phyloP scores from a whole-genome alignment of 2,888 invertebrate species.

The Acleris holmiana region DNA sequence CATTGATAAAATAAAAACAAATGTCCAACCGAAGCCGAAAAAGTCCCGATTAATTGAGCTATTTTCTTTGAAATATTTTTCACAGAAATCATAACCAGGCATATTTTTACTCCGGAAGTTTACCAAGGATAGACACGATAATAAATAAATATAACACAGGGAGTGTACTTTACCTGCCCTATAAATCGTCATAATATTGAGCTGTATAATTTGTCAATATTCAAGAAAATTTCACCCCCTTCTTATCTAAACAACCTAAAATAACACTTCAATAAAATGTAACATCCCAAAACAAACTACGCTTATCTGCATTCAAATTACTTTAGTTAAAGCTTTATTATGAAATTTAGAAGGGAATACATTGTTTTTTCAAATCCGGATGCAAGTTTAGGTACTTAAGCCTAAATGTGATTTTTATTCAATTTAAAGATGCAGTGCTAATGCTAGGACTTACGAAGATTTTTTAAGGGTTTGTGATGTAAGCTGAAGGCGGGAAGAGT shows the following conservation, averaged over 20 bases:
- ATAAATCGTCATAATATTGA: neutral
- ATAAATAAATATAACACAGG: too few species aligned
- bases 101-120: too few species aligned
- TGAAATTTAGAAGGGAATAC: slow-evolving; percentile 3
- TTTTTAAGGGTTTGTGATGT: slow-evolving; percentile 26
- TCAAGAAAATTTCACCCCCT: neutral
- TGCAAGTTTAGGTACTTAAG: slow-evolving; percentile 37
- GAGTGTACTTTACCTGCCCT: too few species aligned
- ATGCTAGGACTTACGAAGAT: slow-evolving; percentile 54
- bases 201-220: slow-evolving; percentile 3
- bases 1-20: too few species aligned
- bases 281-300: slow-evolving; percentile 33
- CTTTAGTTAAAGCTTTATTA: slow-evolving; percentile 23
- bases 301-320: slow-evolving; percentile 31
- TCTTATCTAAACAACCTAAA: slow-evolving; percentile 20
- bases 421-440: slow-evolving; percentile 61
- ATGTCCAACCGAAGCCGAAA: too few species aligned
- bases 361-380: slow-evolving; percentile 28
- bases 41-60: too few species aligned
- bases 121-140: too few species aligned
- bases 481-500: neutral
- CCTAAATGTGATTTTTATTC: slow-evolving; percentile 69
- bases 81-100: too few species aligned
- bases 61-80: too few species aligned
- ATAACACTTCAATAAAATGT: slow-evolving; percentile 31